Evolutionary conservation across 2,888 invertebrate species (phyloP), one percentile per base, ranked within the genome.

Genomic region (Drosophila flavopinicola): DNA sequence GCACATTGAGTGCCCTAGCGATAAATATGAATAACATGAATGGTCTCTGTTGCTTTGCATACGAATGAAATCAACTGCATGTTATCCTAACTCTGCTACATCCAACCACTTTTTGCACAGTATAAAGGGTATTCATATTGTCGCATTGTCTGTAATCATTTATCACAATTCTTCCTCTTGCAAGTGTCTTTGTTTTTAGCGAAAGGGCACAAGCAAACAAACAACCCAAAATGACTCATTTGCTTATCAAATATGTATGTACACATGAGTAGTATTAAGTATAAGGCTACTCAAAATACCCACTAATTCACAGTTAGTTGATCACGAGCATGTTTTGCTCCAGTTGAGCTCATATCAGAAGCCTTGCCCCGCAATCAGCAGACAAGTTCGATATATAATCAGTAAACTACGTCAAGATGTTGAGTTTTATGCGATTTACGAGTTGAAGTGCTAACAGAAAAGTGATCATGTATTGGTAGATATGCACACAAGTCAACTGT

Each of bases 161-260:
- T 24, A 4, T 17, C 10, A 13, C 2, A 27, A 15, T 6, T 32
- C 3, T 25, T 33, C 9, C n/a, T 13, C 35, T 17, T 25, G 10
- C 10, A 45, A 33, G 1, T 29, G 5, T 29, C 24, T 56, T 56
- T 41, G 27, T 56, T 41, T 24, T 11, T 6, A 15, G n/a, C 13
- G 3, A 33, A 27, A 15, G 20, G 25, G 6, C 60, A 15, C 42
- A 29, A 27, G 13, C 15, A 27, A 20, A 20, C 15, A 42, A n/a
- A 41, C 42, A n/a, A 33, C 7, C 2, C 27, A 20, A 13, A 13
- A 35, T 71, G 74, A 74, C 2, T 51, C 69, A 74, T 53, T 56
- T 48, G 56, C 73, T 70, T 70, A 73, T 70, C 70, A 57, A 35
- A 11, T 24, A 24, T 13, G 20, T 24, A 24, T 13, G 20, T 20